Conservation (phyloP, 2,113 vertebrate genomes). For the Rana temporaria region DNA sequence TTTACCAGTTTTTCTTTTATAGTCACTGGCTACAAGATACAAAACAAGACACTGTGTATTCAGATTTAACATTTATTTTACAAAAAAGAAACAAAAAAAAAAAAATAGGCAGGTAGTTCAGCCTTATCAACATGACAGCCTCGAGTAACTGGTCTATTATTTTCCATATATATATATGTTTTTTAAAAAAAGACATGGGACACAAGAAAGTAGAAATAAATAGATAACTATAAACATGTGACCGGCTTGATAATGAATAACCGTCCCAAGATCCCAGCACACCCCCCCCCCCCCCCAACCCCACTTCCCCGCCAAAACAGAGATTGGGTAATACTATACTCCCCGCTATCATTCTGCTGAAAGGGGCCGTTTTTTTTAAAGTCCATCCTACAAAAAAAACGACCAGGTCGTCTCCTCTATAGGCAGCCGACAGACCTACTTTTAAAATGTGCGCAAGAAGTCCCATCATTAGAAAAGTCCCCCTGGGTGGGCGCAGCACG, state of each 20-base stretch:
- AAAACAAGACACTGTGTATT: neutral
- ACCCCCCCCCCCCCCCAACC: neutral
- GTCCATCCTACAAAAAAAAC: too few relatives aligned
- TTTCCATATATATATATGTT: slow-evolving; percentile 32
- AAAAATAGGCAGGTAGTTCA: slow-evolving; percentile 37
- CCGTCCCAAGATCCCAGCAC: slow-evolving; percentile 2
- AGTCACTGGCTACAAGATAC: too few relatives aligned
- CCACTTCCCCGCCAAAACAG: too few relatives aligned
- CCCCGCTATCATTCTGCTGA: too few relatives aligned
- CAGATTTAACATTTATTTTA: slow-evolving; percentile 51
- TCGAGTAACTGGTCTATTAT: slow-evolving; percentile 21
- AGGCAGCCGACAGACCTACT: too few relatives aligned
- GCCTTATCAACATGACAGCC: slow-evolving; percentile 6
- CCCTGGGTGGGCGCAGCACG: too few relatives aligned
- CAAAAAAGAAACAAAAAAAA: slow-evolving; percentile 28
- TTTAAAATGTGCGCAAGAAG: too few relatives aligned
- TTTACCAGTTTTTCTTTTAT: too few relatives aligned
- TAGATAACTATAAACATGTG: slow-evolving; percentile 49
- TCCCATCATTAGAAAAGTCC: too few relatives aligned
- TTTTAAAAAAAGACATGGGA: slow-evolving; percentile 48
- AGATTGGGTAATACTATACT: too few relatives aligned
- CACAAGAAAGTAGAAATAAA: slow-evolving; percentile 54
- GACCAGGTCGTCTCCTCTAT: too few relatives aligned
- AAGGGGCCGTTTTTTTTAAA: too few relatives aligned
- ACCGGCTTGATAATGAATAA: neutral